These are phyloP conservation scores for Hephaestus fuliginosus DNA, from an alignment of 2,797 vertebrate species.

Conservation along the genomic window DNA sequence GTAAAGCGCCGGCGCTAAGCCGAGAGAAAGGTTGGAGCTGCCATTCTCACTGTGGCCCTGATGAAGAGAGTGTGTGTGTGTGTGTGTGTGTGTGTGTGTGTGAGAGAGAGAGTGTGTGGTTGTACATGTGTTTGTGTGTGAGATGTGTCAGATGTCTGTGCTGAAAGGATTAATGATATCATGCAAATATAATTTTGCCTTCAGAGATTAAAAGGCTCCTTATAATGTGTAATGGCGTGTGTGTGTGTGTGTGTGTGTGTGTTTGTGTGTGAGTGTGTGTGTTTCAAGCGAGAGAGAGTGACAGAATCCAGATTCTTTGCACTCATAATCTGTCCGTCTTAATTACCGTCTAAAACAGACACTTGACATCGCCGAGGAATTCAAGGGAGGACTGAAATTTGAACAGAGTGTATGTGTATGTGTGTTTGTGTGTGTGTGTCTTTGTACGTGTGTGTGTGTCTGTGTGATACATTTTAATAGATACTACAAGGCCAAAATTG, in stretches of 20 bases:
- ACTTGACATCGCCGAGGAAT: slow-evolving; percentile 15
- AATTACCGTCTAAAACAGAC: slow-evolving; percentile 66
- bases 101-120: slow-evolving; percentile 1
- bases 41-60: slow-evolving; percentile 59
- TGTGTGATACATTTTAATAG: slow-evolving; percentile 62
- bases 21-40: slow-evolving; percentile 75
- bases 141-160: slow-evolving; percentile 44
- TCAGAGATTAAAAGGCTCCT: slow-evolving; percentile 59
- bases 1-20: slow-evolving; percentile 65
- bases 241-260: slow-evolving; percentile 25
- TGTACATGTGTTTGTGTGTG: slow-evolving; percentile 7
- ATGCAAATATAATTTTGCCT: slow-evolving; percentile 68
- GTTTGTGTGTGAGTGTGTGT: slow-evolving; percentile 29
- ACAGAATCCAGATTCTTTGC: slow-evolving; percentile 56
- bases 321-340: slow-evolving; percentile 68
- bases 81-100: slow-evolving; percentile 11
- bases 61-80: slow-evolving; percentile 44
- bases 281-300: slow-evolving; percentile 1
- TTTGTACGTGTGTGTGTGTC: slow-evolving; percentile 2
- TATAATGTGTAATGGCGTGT: slow-evolving; percentile 43
- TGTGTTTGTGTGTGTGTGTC: slow-evolving; percentile 5
- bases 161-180: slow-evolving; percentile 70
- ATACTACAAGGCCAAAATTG: slow-evolving; percentile 64
- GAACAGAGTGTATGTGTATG: background rate
- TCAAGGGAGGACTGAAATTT: slow-evolving; percentile 6